Evolutionary conservation across 2,113 vertebrate genomes (phyloP).

Genomic region (Apteryx owenii): DNA sequence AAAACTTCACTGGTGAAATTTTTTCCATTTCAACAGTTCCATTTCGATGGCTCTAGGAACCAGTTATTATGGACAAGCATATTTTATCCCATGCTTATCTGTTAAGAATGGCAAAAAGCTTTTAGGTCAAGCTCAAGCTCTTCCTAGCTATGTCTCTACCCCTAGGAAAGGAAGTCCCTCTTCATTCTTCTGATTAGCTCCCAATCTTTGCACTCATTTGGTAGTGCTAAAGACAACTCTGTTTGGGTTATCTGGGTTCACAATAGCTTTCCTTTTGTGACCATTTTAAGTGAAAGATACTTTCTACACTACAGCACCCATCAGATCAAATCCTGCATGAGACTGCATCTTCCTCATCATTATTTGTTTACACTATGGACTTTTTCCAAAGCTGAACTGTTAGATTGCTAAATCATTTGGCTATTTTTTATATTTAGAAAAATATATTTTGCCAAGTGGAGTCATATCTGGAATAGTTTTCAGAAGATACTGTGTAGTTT

Average conservation of each 20-base stretch:
- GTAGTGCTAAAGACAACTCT: background rate
- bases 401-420: background rate
- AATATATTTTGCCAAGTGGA: too few species aligned
- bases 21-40: background rate
- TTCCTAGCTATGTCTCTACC: background rate
- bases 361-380: background rate
- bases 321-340: background rate
- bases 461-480: background rate
- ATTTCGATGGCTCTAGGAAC: background rate
- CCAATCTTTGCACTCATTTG: background rate
- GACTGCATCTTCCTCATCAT: background rate
- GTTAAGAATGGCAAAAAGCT: background rate
- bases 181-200: background rate
- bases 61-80: background rate
- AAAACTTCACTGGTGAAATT: background rate
- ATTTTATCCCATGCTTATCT: background rate
- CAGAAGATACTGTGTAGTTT: background rate
- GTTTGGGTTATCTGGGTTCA: background rate
- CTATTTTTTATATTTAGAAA: background rate
- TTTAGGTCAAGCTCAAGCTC: background rate
- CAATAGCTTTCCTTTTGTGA: background rate
- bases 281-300: background rate
- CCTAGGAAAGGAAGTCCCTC: too few species aligned
- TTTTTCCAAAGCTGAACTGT: background rate
- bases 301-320: background rate